Conservation (phyloP, 2,888 invertebrate species). For the Ferdinandea cuprea region DNA sequence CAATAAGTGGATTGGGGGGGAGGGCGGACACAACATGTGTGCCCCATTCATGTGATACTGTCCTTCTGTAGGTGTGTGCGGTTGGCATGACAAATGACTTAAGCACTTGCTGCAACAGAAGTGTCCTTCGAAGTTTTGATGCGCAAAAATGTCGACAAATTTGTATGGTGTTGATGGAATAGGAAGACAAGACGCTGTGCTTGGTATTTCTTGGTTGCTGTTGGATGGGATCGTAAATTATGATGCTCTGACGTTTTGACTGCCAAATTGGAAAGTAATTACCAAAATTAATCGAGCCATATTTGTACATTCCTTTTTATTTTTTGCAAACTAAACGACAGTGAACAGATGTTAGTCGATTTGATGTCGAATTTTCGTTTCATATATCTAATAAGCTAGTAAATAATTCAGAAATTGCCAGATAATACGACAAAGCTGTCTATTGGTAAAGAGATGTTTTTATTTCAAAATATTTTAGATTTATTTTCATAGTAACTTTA, state of each 20-base stretch:
- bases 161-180: conserved; percentile 47
- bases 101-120: conserved; percentile 64
- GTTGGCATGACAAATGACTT: conserved; percentile 72
- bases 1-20: not conserved
- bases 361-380: not conserved
- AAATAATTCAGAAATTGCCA: not conserved
- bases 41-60: not conserved
- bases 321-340: not conserved
- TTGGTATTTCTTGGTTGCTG: conserved; percentile 26
- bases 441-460: too few species aligned
- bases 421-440: not conserved
- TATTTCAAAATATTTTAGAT: too few species aligned
- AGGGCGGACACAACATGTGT: conserved; percentile 28
- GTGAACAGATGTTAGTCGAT: conserved; percentile 19
- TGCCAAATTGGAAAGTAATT: conserved; percentile 68
- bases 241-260: conserved; percentile 52
- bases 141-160: conserved; percentile 67
- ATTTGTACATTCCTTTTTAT: not conserved
- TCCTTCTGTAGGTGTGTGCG: conserved; percentile 36
- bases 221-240: conserved; percentile 64
- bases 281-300: conserved; percentile 54
- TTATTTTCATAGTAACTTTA: too few species aligned
- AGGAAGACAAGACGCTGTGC: conserved; percentile 29
- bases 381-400: not conserved
- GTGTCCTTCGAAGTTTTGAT: conserved; percentile 60